Conservation (phyloP, 2,888 invertebrate species). For the Lamellibrachia columna region DNA sequence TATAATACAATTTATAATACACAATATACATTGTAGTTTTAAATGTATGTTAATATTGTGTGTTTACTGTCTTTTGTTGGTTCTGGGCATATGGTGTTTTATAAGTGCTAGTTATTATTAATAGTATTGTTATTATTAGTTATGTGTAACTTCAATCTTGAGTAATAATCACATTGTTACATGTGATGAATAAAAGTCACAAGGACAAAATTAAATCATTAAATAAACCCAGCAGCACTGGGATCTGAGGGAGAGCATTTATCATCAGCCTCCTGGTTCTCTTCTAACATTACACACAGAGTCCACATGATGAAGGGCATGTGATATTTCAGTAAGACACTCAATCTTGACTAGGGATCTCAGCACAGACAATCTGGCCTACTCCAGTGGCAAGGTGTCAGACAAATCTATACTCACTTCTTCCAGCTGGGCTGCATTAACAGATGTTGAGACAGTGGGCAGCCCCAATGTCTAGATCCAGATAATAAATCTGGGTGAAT, state of each 20-base stretch:
- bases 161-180: too few relatives aligned
- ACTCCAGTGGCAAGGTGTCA: background rate
- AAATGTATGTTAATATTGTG: too few relatives aligned
- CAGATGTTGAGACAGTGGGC: background rate
- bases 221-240: background rate
- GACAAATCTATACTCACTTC: background rate
- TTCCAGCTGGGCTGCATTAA: conserved; percentile 16
- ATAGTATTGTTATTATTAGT: too few relatives aligned
- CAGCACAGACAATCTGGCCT: background rate
- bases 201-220: background rate
- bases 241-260: background rate
- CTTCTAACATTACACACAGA: background rate
- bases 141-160: too few relatives aligned
- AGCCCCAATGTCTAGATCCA: background rate
- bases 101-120: too few relatives aligned
- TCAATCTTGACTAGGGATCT: background rate
- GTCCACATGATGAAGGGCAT: background rate
- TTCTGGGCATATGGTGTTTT: too few relatives aligned
- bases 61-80: too few relatives aligned
- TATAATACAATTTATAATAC: too few relatives aligned
- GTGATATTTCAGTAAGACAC: background rate
- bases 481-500: background rate
- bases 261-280: background rate
- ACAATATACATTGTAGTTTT: too few relatives aligned
- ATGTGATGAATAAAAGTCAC: background rate